A percentile compares a stretch with the other conserved stretches of the same genome.
Evolutionary conservation across 2,888 invertebrate genomes (phyloP).

Genomic region (Augochlorella aurata): DNA sequence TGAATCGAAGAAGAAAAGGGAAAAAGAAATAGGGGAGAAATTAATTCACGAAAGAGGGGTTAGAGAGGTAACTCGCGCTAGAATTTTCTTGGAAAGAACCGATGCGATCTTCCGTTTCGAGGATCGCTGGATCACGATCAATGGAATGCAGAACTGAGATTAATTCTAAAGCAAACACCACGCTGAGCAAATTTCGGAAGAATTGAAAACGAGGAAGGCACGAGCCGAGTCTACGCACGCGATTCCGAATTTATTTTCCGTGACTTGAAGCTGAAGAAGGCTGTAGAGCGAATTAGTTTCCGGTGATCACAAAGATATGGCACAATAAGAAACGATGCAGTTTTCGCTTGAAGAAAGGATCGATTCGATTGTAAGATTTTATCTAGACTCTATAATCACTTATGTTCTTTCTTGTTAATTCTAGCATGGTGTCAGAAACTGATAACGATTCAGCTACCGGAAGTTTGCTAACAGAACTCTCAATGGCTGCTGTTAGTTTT

Average conservation of each 20-base stretch:
- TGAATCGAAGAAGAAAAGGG: background rate
- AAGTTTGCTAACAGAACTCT: background rate
- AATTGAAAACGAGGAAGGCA: constrained; percentile 39
- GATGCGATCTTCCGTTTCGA: constrained; percentile 9
- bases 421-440: background rate
- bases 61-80: background rate
- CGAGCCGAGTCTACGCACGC: constrained; percentile 40
- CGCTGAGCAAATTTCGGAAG: constrained; percentile 18
- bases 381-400: background rate
- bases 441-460: background rate
- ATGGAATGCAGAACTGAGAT: constrained; percentile 64
- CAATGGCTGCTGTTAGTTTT: background rate
- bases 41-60: background rate
- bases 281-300: constrained; percentile 34
- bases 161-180: constrained; percentile 48
- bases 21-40: background rate
- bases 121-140: constrained; percentile 47
- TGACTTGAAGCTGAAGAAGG: constrained; percentile 4
- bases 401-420: background rate
- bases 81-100: constrained; percentile 8
- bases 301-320: constrained; percentile 61
- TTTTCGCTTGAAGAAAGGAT: constrained; percentile 22
- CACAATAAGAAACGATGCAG: constrained; percentile 64
- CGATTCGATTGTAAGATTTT: background rate
- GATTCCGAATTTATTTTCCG: constrained; percentile 23